Base-by-base conservation (phyloP, 2,888 invertebrate genomes). In the Octodonta nipae region DNA sequence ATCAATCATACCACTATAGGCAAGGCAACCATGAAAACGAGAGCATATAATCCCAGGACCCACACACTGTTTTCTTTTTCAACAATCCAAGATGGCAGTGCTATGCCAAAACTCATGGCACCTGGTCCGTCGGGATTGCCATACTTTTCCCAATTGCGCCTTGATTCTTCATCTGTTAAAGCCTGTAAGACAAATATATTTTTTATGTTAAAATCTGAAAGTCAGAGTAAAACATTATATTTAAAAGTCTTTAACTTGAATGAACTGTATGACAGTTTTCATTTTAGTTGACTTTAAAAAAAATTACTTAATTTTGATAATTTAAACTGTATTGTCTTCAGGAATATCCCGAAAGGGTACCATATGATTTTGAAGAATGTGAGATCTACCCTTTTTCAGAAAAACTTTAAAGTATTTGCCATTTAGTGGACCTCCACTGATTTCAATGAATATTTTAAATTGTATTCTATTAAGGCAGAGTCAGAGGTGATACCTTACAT, bases 51-150 rank as follows among this genome's bases (percentile, higher is more conserved):
- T 3, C 92, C 92, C 29, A 95, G 69, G 4, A 93, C 95, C 92
- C 92, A 95, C 13, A 96, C 79, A 45, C 95, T 95, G 60, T 99
- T 98, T 63, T 98, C 92, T 60, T 96, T 93, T 56, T 96, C 95
- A 6, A 99, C 93, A 60, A 99, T 93, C 98, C 98, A 99, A 33
- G 96, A 95, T 4, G 98, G 98, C 32, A 99, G 62, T 5, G 98
- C 98, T 58, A 99, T 99, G 36, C 98, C 98, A 72, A 99, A 98
- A 50, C 89, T 91, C 78, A 93, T 96, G 13, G 93, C 96, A 41
- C 93, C 95, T 0, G 98, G 98, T 3, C 98, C 98, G 70, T 99
- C 98, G 1, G 98, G 98, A 68, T 99, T 98, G 13, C 98, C 98
- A 72, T 95, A 93, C 59, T 88, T 88, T 58, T 96, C 93, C 89